Base-by-base conservation (phyloP, 2,797 vertebrate genomes). In the Picus viridis region DNA sequence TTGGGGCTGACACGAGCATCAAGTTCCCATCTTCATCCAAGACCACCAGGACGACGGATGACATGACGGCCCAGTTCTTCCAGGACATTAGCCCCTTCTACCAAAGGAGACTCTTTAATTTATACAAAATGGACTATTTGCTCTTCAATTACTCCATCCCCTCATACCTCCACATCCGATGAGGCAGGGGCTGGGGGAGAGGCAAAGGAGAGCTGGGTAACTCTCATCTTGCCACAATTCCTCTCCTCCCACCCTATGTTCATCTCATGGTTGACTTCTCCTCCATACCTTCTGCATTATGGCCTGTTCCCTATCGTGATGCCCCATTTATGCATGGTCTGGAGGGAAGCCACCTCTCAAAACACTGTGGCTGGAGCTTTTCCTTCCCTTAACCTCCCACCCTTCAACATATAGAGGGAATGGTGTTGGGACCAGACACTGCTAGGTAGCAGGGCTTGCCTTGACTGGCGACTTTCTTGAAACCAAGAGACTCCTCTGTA, bases 121-220 rank as follows among this genome's bases (percentile, higher is more conserved):
- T 99, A 84, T 99, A 99, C 94, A 98, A 98, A 74, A 99, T 99
- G 99, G 99, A 99, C 97, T 99, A 99, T 91, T 96, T 99, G 90
- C 98, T 99, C 23, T 99, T 99, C 92, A 99, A 99, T 95, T 99
- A 99, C 97, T 99, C 99, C 17, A 96, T 97, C 18, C 99, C 99
- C 17, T 96, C 98, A 2, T 99, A 99, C 97, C 97, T 99, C 93
- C 98, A 96, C 90, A 97, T 99, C 49, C 98, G 93, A 90, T 99
- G 97, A 98, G 94, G 79, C n/a, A 68, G 73, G 78, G 45, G 20
- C 47, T 58, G 45, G 24, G 76, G 67, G 81, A 83, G 61, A 63
- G 80, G 70, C 8, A 10, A 70, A 56, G 51, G 88, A 94, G 92
- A 93, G 93, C 87, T 93, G 91, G 91, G 56, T 93, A 43, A 89